Evolutionary conservation across 2,797 vertebrate genomes (phyloP).

Genomic region (Decapterus maruadsi): DNA sequence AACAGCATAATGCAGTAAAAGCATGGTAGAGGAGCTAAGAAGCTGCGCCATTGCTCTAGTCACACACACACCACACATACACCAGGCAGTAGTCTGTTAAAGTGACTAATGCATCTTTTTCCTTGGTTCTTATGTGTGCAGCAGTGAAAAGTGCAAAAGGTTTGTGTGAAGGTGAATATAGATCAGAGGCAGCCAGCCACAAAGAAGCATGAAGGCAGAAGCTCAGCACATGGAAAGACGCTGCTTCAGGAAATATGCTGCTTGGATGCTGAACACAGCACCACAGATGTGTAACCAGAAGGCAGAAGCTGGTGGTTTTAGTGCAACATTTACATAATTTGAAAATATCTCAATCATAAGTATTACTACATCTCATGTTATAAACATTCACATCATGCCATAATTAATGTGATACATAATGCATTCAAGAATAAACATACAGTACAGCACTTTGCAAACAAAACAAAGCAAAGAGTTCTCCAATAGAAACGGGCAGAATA

Average conservation of each 20-base stretch:
- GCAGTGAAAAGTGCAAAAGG: not conserved
- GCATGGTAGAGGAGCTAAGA: constrained; percentile 1
- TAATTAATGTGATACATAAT: not conserved
- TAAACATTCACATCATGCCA: not conserved
- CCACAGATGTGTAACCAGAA: not conserved
- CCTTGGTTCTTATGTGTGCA: constrained; percentile 1
- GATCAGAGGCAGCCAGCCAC: not conserved
- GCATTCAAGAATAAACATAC: no score
- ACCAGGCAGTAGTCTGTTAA: constrained; percentile 1
- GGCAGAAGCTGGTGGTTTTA: not conserved
- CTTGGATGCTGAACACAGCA: not conserved
- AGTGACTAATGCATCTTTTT: constrained; percentile 7
- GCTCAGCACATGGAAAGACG: not conserved
- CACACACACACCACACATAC: not conserved
- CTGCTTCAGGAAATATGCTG: not conserved
- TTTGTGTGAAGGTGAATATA: not conserved
- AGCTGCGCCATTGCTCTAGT: constrained; percentile 7
- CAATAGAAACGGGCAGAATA: not conserved
- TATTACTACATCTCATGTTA: not conserved
- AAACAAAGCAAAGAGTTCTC: no score
- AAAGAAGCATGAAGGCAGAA: not conserved
- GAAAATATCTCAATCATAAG: not conserved
- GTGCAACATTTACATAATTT: not conserved
- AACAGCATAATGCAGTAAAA: constrained; percentile 19
- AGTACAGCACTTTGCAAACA: no score